Evolutionary conservation across 2,888 invertebrate genomes (phyloP).

Genomic region (Plagodis pulveraria): DNA sequence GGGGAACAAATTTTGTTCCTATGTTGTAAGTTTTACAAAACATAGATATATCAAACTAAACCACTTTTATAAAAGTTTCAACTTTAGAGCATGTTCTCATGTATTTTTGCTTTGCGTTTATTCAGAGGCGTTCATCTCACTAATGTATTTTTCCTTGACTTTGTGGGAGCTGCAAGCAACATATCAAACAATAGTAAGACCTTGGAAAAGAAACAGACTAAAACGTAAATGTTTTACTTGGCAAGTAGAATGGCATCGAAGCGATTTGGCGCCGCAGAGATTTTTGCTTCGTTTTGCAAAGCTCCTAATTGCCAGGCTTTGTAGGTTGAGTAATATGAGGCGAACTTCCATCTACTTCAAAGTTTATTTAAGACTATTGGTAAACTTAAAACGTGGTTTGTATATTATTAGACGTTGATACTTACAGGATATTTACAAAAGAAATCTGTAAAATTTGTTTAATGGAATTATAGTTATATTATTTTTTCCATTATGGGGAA

Average conservation of each 20-base stretch:
- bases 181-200: slow-evolving; percentile 36
- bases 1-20: too few species aligned
- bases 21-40: not conserved
- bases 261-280: slow-evolving; percentile 40
- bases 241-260: slow-evolving; percentile 39
- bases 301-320: slow-evolving; percentile 44
- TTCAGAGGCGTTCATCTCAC: slow-evolving; percentile 13
- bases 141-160: slow-evolving; percentile 6
- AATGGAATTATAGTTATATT: too few species aligned
- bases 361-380: too few species aligned
- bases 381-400: too few species aligned
- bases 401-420: too few species aligned
- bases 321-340: slow-evolving; percentile 15
- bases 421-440: too few species aligned
- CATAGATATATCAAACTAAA: not conserved
- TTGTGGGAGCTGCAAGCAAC: slow-evolving; percentile 23
- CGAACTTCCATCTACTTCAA: not conserved
- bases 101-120: slow-evolving; percentile 6
- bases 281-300: slow-evolving; percentile 42
- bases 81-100: not conserved
- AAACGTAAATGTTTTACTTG: slow-evolving; percentile 50
- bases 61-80: not conserved
- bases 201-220: slow-evolving; percentile 36
- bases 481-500: too few species aligned
- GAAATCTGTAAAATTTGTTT: too few species aligned